These are phyloP conservation scores for Menura novaehollandiae DNA, from an alignment of 2,113 vertebrate species.

Conservation along the genomic window DNA sequence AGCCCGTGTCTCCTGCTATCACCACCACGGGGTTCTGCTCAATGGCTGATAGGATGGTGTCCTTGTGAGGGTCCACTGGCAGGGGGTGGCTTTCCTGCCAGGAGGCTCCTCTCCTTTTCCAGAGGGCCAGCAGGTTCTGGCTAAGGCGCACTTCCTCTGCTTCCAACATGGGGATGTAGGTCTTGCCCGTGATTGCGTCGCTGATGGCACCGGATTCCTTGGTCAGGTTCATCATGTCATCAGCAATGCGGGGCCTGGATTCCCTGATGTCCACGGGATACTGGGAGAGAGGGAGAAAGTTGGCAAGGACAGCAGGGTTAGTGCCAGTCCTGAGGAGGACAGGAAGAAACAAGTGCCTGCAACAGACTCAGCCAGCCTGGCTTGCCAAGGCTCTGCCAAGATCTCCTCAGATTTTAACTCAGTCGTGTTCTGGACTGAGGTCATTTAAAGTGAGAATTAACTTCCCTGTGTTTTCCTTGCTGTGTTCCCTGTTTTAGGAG, in stretches of 20 bases:
- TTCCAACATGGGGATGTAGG: slow-evolving; percentile 73
- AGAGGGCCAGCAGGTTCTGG: slow-evolving; percentile 77
- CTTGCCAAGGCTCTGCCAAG: background rate
- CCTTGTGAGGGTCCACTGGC: slow-evolving; percentile 84
- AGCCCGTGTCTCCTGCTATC: slow-evolving; percentile 92
- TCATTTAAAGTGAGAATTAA: background rate
- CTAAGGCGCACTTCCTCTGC: slow-evolving; percentile 72
- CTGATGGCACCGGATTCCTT: slow-evolving; percentile 69
- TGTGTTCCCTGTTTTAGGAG: background rate
- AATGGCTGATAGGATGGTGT: slow-evolving; percentile 81
- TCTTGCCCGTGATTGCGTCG: slow-evolving; percentile 86
- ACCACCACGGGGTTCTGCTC: slow-evolving; percentile 85
- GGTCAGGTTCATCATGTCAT: slow-evolving; percentile 74
- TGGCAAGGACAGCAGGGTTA: background rate
- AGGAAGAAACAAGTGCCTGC: background rate
- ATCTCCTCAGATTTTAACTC: background rate
- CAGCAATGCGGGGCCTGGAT: slow-evolving; percentile 59
- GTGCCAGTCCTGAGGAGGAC: fast-evolving
- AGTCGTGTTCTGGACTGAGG: background rate
- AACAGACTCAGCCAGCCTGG: background rate
- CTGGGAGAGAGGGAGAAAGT: slow-evolving; percentile 56
- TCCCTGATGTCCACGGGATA: slow-evolving; percentile 77
- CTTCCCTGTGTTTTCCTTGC: background rate
- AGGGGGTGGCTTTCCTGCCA: slow-evolving; percentile 74
- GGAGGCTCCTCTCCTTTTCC: slow-evolving; percentile 71